Percentiles rank a stretch among this genome's conserved stretches.
Evolutionary conservation across 2,888 invertebrate species (phyloP).

Genomic region (Agapetus fuscipes): DNA sequence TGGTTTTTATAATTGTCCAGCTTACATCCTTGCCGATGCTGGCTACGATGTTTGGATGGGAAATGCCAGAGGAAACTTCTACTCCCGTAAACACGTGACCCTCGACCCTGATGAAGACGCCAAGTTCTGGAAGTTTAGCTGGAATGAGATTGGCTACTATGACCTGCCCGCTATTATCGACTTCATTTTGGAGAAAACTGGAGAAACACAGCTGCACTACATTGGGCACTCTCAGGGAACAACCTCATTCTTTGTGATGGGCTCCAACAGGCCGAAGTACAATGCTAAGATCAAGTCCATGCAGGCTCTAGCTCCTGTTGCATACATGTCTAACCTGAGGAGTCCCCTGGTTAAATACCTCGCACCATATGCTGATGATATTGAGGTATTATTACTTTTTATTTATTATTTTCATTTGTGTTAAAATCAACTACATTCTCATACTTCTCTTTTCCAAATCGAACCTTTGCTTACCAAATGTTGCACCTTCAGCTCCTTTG

Average conservation of each 20-base stretch:
- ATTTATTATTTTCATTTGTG: no score
- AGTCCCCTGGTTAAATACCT: slow-evolving; percentile 43
- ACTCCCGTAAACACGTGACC: slow-evolving; percentile 49
- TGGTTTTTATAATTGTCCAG: slow-evolving; percentile 38
- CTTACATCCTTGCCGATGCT: slow-evolving; percentile 50
- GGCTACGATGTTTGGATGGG: slow-evolving; percentile 79
- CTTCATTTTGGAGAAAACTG: slow-evolving; percentile 50
- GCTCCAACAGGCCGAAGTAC: slow-evolving; percentile 43
- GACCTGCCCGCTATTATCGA: slow-evolving; percentile 80
- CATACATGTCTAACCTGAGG: slow-evolving; percentile 37
- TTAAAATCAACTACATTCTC: no score
- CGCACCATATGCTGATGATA: slow-evolving; percentile 35
- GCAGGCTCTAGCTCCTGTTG: slow-evolving; percentile 50
- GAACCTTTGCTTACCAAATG: no score
- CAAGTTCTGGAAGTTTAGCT: slow-evolving; percentile 64
- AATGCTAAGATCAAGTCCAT: slow-evolving; percentile 45
- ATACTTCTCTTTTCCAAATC: no score
- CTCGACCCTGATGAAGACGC: slow-evolving; percentile 36
- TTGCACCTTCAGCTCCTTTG: no score
- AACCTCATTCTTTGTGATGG: slow-evolving; percentile 48
- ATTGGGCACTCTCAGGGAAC: slow-evolving; percentile 72
- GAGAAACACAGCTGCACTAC: slow-evolving; percentile 55
- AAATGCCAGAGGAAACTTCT: slow-evolving; percentile 66
- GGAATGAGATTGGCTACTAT: slow-evolving; percentile 70
- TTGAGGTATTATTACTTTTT: no score